Evolutionary conservation across 2,113 vertebrate species (phyloP).

Genomic region (Xyliphius kryptos): DNA sequence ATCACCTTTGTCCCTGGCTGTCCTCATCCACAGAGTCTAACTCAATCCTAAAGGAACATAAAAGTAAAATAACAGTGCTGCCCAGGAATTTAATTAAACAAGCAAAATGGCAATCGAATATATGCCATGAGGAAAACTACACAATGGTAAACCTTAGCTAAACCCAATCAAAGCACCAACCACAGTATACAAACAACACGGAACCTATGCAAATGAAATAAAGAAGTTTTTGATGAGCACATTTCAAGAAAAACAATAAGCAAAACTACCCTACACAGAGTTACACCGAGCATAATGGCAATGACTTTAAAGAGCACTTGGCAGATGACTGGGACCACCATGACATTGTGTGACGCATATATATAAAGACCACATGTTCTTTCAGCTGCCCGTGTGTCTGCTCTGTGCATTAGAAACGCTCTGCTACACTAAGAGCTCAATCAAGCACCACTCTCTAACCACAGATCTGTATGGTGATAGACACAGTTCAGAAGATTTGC

Average conservation of each 20-base stretch:
- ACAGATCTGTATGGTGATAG: slow-evolving; percentile 53
- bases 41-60: no score
- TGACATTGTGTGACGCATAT: slow-evolving; percentile 38
- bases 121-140: not conserved
- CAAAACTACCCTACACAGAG: no score
- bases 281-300: no score
- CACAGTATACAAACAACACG: no score
- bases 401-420: slow-evolving; percentile 46
- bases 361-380: slow-evolving; percentile 40
- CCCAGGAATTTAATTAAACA: not conserved
- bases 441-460: slow-evolving; percentile 40
- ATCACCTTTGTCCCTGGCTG: slow-evolving; percentile 8
- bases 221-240: not conserved
- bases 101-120: not conserved
- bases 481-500: slow-evolving; percentile 48
- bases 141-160: not conserved
- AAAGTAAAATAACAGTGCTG: no score
- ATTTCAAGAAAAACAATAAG: not conserved
- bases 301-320: not conserved
- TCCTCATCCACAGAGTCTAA: no score
- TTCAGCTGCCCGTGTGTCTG: slow-evolving; percentile 49
- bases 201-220: no score
- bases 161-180: not conserved
- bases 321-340: slow-evolving; percentile 44
- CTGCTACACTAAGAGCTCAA: slow-evolving; percentile 45